A percentile compares a stretch with the other conserved stretches of the same genome.
phyloP scores from a whole-genome alignment of 2,797 vertebrate species.

The Emydoidea blandingii region DNA sequence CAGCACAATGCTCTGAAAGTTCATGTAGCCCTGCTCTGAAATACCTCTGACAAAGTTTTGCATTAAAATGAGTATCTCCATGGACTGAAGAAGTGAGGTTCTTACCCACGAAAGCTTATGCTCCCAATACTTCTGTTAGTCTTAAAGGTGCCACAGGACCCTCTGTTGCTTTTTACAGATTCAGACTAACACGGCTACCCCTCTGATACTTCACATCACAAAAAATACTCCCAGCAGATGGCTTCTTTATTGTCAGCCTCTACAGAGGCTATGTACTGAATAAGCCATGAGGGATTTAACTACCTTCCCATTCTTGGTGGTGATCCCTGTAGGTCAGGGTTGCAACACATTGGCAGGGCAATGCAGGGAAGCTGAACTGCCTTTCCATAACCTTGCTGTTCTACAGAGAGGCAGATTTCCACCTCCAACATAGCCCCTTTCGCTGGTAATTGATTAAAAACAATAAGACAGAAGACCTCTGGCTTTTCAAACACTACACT shows the following conservation, averaged over 20 bases:
- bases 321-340: neutral
- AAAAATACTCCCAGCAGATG: neutral
- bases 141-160: no score
- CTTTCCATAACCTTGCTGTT: neutral
- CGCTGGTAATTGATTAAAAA: neutral
- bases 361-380: neutral
- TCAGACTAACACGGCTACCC: no score
- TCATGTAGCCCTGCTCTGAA: neutral
- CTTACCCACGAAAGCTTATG: no score
- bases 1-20: neutral
- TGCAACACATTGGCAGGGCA: neutral
- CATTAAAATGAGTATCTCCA: neutral
- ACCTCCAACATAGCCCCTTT: neutral
- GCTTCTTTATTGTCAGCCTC: neutral
- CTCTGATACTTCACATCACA: neutral
- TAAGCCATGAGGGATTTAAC: neutral
- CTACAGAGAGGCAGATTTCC: neutral
- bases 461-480: neutral
- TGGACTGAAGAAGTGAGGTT: no score
- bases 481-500: accelerated
- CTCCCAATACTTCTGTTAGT: no score
- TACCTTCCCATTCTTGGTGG: accelerated
- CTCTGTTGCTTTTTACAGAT: no score
- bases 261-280: neutral
- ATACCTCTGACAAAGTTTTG: neutral